A percentile compares a stretch with the other conserved stretches of the same genome.
Evolutionary conservation across 2,113 vertebrate species (phyloP).

Genomic region (Maccullochella peelii): DNA sequence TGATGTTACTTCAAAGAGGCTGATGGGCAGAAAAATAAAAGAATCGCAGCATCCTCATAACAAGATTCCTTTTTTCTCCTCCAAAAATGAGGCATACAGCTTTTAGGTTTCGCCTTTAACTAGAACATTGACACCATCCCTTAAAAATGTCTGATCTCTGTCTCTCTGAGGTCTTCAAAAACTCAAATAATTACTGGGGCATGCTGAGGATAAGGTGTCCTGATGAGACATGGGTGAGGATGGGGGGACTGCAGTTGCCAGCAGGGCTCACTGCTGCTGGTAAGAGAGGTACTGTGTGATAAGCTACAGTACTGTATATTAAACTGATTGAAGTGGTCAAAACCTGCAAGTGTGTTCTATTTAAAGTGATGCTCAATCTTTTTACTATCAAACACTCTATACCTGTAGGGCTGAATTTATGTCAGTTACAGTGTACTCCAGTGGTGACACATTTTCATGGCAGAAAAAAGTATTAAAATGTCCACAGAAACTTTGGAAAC

Average conservation of each 20-base stretch:
- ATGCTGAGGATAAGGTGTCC: conserved; percentile 13
- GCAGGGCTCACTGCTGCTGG: conserved; percentile 19
- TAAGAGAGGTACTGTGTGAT: background rate
- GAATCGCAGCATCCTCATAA: conserved; percentile 4
- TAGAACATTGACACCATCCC: conserved; percentile 9
- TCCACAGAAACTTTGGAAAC: background rate
- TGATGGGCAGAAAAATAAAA: conserved; percentile 33
- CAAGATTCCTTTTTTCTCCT: background rate
- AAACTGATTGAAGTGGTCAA: conserved; percentile 37
- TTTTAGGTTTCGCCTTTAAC: conserved; percentile 22
- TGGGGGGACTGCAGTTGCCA: background rate
- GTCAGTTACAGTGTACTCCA: background rate
- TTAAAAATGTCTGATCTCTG: conserved; percentile 4
- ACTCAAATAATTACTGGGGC: conserved; percentile 37
- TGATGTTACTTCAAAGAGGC: conserved; percentile 36
- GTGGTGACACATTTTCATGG: background rate
- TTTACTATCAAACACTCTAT: background rate
- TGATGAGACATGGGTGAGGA: conserved; percentile 9
- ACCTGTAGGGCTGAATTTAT: background rate
- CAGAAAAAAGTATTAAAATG: background rate
- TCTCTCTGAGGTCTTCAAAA: conserved; percentile 45
- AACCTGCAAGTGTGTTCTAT: conserved; percentile 17
- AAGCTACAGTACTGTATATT: background rate
- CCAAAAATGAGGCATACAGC: conserved; percentile 25
- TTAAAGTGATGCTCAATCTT: conserved; percentile 13